Percentiles rank a stretch among this genome's conserved stretches.
phyloP scores from a whole-genome alignment of 1,140 invertebrate genomes.

The Berghia stephanieae region DNA sequence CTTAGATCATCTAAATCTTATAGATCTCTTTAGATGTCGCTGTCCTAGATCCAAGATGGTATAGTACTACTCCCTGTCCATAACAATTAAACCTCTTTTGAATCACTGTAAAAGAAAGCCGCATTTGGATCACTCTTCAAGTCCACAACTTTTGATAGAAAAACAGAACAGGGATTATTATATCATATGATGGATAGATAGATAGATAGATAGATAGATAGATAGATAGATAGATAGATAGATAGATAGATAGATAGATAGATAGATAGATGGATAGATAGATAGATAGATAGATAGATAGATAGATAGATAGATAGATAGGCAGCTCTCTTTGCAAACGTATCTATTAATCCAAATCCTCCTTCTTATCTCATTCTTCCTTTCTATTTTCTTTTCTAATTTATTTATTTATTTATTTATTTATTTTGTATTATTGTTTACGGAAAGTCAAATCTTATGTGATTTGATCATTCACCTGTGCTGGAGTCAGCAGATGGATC shows the following conservation, averaged over 20 bases:
- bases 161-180: too few relatives aligned
- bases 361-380: not conserved
- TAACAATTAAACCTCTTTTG: too few relatives aligned
- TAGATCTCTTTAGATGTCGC: too few relatives aligned
- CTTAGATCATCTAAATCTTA: too few relatives aligned
- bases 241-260: constrained; percentile 19
- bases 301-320: constrained; percentile 18
- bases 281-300: constrained; percentile 19
- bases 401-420: not conserved
- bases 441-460: not conserved
- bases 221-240: constrained; percentile 19
- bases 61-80: too few relatives aligned
- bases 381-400: not conserved
- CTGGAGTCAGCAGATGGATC: not conserved
- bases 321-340: not conserved
- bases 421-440: not conserved
- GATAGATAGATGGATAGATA: constrained; percentile 18
- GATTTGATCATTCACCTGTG: not conserved
- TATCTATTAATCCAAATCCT: not conserved
- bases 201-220: constrained; percentile 19
- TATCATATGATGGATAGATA: constrained; percentile 16
- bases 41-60: too few relatives aligned
- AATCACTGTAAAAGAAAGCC: too few relatives aligned
- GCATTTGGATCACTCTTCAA: too few relatives aligned
- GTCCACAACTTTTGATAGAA: too few relatives aligned